A percentile compares a stretch with the other conserved stretches of the same genome.
Evolutionary conservation across 37 sponge, comb jelly and placozoan species (phyloP).

Genomic region (Lycopodina hypogea): DNA sequence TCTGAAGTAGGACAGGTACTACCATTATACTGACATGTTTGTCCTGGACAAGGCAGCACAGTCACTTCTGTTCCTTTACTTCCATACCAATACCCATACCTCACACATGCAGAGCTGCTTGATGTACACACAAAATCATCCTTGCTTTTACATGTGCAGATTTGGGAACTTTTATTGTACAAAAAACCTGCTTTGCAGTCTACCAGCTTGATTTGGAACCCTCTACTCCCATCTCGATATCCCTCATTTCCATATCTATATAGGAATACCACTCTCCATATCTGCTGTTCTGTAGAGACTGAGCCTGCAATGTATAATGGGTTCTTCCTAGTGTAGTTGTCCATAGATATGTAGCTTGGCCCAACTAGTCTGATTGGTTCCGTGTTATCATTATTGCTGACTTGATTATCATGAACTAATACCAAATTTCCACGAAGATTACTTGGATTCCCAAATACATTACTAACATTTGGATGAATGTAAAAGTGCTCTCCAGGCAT

Average conservation of each 20-base stretch:
- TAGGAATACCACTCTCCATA: neutral
- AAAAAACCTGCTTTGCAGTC: constrained; percentile 1
- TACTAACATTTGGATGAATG: neutral
- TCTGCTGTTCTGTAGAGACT: neutral
- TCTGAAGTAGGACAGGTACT: neutral
- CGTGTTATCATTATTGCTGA: neutral
- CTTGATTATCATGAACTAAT: neutral
- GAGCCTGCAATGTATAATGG: neutral
- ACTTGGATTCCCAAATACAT: neutral
- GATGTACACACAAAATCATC: neutral
- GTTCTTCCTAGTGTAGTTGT: neutral
- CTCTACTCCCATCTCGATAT: neutral
- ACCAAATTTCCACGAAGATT: neutral
- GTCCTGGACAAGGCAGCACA: neutral
- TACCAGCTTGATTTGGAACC: neutral
- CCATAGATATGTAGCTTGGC: neutral
- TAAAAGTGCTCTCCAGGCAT: constrained; percentile 1
- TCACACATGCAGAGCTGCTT: neutral
- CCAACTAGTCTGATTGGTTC: neutral
- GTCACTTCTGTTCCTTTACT: neutral
- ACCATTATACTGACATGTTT: neutral
- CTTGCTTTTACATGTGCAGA: neutral
- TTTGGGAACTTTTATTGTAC: neutral
- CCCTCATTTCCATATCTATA: neutral
- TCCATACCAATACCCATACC: constrained; percentile 16